A percentile compares a stretch with the other conserved stretches of the same genome.
Conservation (phyloP, 2,113 vertebrate species). For the Ahaetulla prasina region DNA sequence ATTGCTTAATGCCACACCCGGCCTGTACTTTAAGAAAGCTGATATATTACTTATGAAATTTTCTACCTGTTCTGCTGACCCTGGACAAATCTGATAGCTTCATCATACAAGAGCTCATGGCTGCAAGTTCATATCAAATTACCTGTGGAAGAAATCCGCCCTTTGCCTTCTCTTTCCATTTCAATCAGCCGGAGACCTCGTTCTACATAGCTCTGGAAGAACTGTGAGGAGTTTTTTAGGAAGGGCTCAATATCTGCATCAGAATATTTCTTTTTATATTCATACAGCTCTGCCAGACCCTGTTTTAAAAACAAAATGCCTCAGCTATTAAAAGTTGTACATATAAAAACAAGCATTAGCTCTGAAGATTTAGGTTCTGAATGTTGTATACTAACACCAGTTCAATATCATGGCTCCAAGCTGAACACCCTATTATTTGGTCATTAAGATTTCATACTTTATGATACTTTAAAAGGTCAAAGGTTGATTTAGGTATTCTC, state of each 20-base stretch:
- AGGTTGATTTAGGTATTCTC: neutral
- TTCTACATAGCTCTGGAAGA: constrained; percentile 98
- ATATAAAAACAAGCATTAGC: neutral
- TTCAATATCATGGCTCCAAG: neutral
- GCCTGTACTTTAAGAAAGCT: neutral
- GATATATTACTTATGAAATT: neutral
- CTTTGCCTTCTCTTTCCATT: constrained; percentile 89
- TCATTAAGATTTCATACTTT: neutral
- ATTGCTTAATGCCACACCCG: neutral
- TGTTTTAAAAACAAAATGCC: constrained; percentile 49
- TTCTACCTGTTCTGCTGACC: neutral
- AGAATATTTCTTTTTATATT: constrained; percentile 96
- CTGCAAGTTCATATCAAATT: neutral
- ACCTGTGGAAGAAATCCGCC: constrained; percentile 84
- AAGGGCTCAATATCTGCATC: constrained; percentile 95
- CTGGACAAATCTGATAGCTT: neutral
- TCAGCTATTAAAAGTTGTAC: constrained; percentile 13
- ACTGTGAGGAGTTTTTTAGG: constrained; percentile 93
- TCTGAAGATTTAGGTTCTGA: neutral
- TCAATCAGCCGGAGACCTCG: constrained; percentile 94
- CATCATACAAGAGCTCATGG: neutral
- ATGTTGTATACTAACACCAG: neutral
- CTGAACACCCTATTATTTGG: neutral
- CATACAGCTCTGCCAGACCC: constrained; percentile 94
- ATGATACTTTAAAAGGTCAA: neutral